These are phyloP conservation scores for Dendronephthya gigantea DNA, from an alignment of 64 coral and sea anemone species.

Conservation along the genomic window DNA sequence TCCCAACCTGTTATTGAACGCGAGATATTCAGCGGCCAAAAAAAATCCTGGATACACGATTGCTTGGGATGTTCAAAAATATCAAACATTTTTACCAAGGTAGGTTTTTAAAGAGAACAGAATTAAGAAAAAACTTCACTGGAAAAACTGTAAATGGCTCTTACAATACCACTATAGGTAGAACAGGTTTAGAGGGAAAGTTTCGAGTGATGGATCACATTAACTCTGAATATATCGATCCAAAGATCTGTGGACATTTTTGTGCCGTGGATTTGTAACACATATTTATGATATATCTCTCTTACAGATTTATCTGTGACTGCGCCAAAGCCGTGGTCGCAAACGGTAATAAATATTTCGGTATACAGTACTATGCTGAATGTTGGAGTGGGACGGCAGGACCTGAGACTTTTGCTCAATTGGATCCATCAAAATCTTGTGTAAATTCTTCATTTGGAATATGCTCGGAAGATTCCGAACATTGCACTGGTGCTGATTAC, in stretches of 20 bases:
- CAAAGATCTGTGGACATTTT: too few species aligned
- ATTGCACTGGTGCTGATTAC: not conserved
- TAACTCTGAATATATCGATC: too few species aligned
- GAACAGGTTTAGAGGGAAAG: too few species aligned
- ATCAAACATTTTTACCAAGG: not conserved
- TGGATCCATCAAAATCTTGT: not conserved
- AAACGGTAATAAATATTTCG: slow-evolving; percentile 38
- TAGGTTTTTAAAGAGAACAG: too few species aligned
- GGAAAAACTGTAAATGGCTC: too few species aligned
- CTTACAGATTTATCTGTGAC: not conserved
- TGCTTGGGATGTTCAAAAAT: not conserved
- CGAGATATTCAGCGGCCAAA: not conserved
- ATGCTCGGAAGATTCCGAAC: not conserved
- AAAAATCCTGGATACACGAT: not conserved
- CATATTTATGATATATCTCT: not conserved
- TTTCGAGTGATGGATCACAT: too few species aligned
- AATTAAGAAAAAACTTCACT: too few species aligned
- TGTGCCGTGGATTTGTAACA: not conserved
- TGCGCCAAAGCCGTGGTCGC: slow-evolving; percentile 31
- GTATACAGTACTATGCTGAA: slow-evolving; percentile 54
- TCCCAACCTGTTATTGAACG: not conserved
- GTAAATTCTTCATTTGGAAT: not conserved
- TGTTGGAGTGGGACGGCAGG: slow-evolving; percentile 55
- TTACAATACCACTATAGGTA: too few species aligned
- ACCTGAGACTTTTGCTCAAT: not conserved